Evolutionary conservation across 2,888 invertebrate species (phyloP).

Genomic region (Archips xylosteana): DNA sequence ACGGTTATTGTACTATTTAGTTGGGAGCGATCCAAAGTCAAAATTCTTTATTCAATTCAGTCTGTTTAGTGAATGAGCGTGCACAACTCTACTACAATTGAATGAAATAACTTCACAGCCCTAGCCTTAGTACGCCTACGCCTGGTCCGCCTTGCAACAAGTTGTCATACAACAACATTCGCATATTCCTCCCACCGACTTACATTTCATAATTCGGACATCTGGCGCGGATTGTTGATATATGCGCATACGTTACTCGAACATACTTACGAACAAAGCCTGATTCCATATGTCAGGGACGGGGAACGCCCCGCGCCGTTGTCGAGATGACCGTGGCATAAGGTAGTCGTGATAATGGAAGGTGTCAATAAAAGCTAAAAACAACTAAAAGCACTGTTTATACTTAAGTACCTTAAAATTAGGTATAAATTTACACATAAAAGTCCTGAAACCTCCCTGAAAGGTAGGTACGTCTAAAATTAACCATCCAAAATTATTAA

Average conservation of each 20-base stretch:
- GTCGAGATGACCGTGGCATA: conserved; percentile 16
- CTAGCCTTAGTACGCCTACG: conserved; percentile 22
- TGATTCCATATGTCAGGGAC: conserved; percentile 26
- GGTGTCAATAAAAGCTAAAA: not conserved
- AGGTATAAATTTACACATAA: not conserved
- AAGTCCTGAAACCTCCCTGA: too few relatives aligned
- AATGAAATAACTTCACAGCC: conserved; percentile 11
- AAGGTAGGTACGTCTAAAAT: too few relatives aligned
- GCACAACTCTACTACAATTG: not conserved
- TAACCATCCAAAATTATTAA: too few relatives aligned
- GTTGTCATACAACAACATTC: conserved; percentile 44
- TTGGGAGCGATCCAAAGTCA: too few relatives aligned
- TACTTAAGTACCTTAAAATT: too few relatives aligned
- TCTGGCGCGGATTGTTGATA: conserved; percentile 69
- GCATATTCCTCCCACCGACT: conserved; percentile 48
- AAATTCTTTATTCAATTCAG: too few relatives aligned
- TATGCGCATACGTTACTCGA: conserved; percentile 57
- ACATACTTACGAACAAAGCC: conserved; percentile 26
- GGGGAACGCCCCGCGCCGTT: conserved; percentile 33
- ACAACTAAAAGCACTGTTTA: not conserved
- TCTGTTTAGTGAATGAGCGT: too few relatives aligned
- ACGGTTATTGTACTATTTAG: too few relatives aligned
- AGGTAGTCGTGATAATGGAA: not conserved
- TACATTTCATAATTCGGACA: conserved; percentile 66
- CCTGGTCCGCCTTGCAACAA: conserved; percentile 43